Conservation (phyloP, 1,140 invertebrate genomes). For the Trinorchestia longiramus region DNA sequence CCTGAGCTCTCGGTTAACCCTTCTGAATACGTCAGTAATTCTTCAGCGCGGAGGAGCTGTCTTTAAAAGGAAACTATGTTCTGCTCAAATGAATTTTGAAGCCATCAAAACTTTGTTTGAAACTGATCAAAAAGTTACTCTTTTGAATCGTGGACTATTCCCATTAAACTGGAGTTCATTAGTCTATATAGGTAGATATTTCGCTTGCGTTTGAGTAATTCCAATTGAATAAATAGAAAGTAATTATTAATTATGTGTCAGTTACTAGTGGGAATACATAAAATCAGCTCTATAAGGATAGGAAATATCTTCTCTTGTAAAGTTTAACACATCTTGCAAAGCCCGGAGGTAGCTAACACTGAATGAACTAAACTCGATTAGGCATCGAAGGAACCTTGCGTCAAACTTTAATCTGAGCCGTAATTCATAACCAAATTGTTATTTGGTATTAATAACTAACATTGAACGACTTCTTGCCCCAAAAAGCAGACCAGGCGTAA, state of each 20-base stretch:
- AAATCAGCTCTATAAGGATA: too few relatives aligned
- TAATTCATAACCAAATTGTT: too few relatives aligned
- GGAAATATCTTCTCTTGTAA: too few relatives aligned
- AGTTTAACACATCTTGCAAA: too few relatives aligned
- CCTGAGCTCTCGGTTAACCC: too few relatives aligned
- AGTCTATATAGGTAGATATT: not conserved
- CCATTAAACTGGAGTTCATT: not conserved
- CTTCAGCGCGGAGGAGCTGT: not conserved
- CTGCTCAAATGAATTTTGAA: not conserved
- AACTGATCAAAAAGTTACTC: not conserved
- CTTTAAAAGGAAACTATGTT: not conserved
- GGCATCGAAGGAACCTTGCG: too few relatives aligned
- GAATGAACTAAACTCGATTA: too few relatives aligned
- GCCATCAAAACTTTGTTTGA: not conserved
- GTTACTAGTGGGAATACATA: too few relatives aligned
- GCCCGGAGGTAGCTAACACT: too few relatives aligned
- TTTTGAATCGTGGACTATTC: not conserved
- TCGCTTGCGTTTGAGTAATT: not conserved
- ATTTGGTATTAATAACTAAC: too few relatives aligned
- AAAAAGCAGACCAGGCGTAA: not conserved
- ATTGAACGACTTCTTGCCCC: not conserved
- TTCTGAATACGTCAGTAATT: too few relatives aligned
- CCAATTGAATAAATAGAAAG: not conserved
- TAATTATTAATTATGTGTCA: not conserved
- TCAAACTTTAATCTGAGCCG: too few relatives aligned